Conservation (phyloP, 2,888 invertebrate genomes). For the Laspeyria flexula region DNA sequence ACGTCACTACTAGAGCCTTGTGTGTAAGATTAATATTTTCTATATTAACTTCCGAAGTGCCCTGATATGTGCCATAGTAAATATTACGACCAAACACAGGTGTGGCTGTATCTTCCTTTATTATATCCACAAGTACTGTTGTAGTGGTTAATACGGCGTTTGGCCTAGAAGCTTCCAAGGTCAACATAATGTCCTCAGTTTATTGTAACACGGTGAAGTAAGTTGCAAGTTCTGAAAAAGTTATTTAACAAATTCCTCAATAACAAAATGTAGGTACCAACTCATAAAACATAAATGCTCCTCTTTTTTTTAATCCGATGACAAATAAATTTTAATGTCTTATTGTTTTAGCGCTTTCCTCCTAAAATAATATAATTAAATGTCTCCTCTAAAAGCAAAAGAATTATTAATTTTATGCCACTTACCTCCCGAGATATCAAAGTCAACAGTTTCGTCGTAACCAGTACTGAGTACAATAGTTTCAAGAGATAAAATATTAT, state of each 20-base stretch:
- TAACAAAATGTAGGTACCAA: no score
- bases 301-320: no score
- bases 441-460: constrained; percentile 55
- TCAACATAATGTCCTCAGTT: constrained; percentile 63
- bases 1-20: constrained; percentile 65
- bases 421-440: constrained; percentile 65
- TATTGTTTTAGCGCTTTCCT: no score
- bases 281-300: no score
- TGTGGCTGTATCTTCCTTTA: constrained; percentile 64
- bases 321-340: no score
- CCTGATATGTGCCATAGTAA: constrained; percentile 56
- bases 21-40: constrained; percentile 56
- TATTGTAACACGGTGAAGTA: no score
- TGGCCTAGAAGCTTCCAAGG: constrained; percentile 59
- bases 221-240: constrained; percentile 56
- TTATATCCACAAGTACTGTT: constrained; percentile 64
- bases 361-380: no score
- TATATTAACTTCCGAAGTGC: constrained; percentile 44
- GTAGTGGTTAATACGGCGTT: constrained; percentile 59
- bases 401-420: no score
- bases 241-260: background rate
- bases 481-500: constrained; percentile 48
- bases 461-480: constrained; percentile 56
- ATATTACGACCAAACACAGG: constrained; percentile 64
- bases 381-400: no score